A percentile compares a stretch with the other conserved stretches of the same genome.
Evolutionary conservation across 1,140 invertebrate species (phyloP).

Genomic region (Drosophila lacteicornis): DNA sequence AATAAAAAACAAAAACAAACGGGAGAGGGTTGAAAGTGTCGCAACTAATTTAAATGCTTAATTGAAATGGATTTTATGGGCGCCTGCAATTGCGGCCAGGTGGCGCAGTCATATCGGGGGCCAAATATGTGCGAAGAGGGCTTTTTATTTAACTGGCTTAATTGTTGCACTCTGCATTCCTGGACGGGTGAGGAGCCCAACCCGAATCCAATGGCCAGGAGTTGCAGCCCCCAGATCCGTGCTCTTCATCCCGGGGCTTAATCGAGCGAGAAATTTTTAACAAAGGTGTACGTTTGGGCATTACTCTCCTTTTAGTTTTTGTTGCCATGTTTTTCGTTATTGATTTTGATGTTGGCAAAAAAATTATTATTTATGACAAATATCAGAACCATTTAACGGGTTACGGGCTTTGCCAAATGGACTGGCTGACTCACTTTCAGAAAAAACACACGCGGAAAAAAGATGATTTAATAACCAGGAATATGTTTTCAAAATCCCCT

Average conservation of each 20-base stretch:
- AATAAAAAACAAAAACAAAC: constrained; percentile 7
- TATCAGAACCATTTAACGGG: constrained; percentile 58
- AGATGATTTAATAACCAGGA: not conserved
- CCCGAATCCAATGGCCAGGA: not conserved
- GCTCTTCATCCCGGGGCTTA: constrained; percentile 44
- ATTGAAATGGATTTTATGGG: constrained; percentile 84
- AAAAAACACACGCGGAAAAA: not conserved
- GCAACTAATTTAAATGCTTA: constrained; percentile 84
- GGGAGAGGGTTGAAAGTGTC: constrained; percentile 61
- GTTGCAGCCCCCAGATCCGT: constrained; percentile 6
- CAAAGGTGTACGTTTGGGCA: constrained; percentile 23
- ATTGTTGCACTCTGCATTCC: constrained; percentile 59
- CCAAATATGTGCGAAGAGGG: constrained; percentile 76
- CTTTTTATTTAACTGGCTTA: constrained; percentile 82
- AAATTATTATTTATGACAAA: constrained; percentile 61
- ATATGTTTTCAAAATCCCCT: not conserved
- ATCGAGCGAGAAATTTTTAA: constrained; percentile 74
- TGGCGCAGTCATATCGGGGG: constrained; percentile 49
- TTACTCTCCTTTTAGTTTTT: constrained; percentile 36
- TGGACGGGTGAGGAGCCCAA: not conserved
- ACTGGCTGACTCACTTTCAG: constrained; percentile 6
- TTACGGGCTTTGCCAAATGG: constrained; percentile 50
- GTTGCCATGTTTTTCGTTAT: constrained; percentile 51
- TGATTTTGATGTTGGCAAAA: constrained; percentile 60
- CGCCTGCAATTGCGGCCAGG: constrained; percentile 67